Evolutionary conservation across 1,140 invertebrate genomes (phyloP).

Genomic region (Samia ricini): DNA sequence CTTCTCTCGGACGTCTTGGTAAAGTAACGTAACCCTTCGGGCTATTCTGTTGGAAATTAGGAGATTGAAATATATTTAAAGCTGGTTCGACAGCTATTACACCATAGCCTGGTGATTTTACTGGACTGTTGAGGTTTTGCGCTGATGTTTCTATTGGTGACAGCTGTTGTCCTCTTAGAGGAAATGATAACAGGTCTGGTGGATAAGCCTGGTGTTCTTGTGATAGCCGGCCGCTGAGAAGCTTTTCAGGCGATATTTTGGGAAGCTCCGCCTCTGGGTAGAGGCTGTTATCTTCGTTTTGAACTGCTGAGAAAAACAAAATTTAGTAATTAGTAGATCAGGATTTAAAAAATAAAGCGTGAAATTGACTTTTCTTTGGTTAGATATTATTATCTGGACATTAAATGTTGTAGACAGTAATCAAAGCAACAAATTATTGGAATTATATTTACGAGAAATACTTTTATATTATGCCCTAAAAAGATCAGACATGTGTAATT

Average conservation of each 20-base stretch:
- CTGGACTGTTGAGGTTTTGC: conserved; percentile 72
- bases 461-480: too few relatives aligned
- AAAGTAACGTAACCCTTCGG: conserved; percentile 89
- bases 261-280: conserved; percentile 73
- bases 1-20: conserved; percentile 86
- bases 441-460: too few relatives aligned
- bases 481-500: too few relatives aligned
- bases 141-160: conserved; percentile 84
- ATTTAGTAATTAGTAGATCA: too few relatives aligned
- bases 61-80: conserved; percentile 82
- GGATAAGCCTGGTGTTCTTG: conserved; percentile 80
- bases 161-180: conserved; percentile 79
- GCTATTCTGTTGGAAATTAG: conserved; percentile 78
- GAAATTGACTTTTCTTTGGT: too few relatives aligned
- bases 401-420: too few relatives aligned
- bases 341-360: too few relatives aligned
- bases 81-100: conserved; percentile 77
- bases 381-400: too few relatives aligned
- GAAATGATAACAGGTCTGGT: conserved; percentile 89
- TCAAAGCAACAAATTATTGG: too few relatives aligned
- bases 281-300: conserved; percentile 79
- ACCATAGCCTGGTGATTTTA: conserved; percentile 77
- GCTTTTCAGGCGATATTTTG: conserved; percentile 64
- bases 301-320: conserved; percentile 52
- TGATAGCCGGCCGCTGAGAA: conserved; percentile 65